Percentiles rank a stretch among this genome's conserved stretches.
Conservation (phyloP, 1,140 invertebrate genomes). For the Saccostrea echinata region DNA sequence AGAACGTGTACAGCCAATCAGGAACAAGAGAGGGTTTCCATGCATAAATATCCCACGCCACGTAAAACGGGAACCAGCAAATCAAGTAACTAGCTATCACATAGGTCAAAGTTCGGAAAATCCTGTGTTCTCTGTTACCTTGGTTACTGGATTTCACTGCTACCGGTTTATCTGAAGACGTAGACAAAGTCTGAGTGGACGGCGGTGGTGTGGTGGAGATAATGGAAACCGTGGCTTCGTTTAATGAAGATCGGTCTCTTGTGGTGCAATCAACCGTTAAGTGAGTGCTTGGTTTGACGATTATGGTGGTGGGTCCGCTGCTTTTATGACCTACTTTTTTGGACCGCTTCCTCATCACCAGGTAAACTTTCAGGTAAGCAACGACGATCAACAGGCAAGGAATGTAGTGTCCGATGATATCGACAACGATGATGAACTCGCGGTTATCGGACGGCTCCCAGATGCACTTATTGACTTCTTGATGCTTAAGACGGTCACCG, state of each 20-base stretch:
- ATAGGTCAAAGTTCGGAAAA: constrained; percentile 72
- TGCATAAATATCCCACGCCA: constrained; percentile 73
- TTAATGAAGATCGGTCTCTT: neutral
- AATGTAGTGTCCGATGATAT: constrained; percentile 77
- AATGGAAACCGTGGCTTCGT: neutral
- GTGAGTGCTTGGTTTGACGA: neutral
- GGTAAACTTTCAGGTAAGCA: constrained; percentile 74
- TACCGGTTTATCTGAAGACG: neutral
- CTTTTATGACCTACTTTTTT: neutral
- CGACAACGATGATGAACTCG: constrained; percentile 77
- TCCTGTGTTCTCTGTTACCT: constrained; percentile 57
- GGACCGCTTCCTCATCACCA: constrained; percentile 61
- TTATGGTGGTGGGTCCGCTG: neutral
- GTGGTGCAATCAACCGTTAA: neutral
- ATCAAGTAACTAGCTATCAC: constrained; percentile 72
- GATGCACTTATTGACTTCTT: constrained; percentile 66
- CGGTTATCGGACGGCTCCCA: constrained; percentile 77
- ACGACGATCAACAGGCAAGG: constrained; percentile 74
- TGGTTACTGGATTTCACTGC: no score
- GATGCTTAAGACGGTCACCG: constrained; percentile 71
- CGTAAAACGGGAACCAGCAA: constrained; percentile 75
- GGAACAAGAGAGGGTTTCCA: constrained; percentile 64
- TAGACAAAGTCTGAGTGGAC: no score
- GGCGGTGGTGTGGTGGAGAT: neutral
- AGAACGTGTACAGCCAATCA: constrained; percentile 60